Evolutionary conservation across 1,140 invertebrate genomes (phyloP).

Genomic region (Lasaia peninsularis): DNA sequence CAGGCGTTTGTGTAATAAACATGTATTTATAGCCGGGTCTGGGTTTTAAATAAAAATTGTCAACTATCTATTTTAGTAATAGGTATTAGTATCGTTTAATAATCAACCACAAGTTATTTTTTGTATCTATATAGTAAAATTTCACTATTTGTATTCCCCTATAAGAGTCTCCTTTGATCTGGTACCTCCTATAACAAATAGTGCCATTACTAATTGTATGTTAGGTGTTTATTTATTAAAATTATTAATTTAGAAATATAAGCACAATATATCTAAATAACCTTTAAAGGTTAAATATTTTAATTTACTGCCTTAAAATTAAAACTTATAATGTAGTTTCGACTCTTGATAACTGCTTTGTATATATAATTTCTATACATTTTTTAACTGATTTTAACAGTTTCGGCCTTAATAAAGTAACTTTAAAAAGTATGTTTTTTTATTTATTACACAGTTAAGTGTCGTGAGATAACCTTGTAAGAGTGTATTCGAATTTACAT

Average conservation of each 20-base stretch:
- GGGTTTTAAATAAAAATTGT: too few species aligned
- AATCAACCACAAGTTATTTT: too few species aligned
- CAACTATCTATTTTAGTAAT: too few species aligned
- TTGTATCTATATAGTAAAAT: too few species aligned
- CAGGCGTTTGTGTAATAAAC: too few species aligned
- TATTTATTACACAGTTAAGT: constrained; percentile 12
- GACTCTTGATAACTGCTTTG: constrained; percentile 19
- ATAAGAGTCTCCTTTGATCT: constrained; percentile 11
- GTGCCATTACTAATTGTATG: constrained; percentile 64
- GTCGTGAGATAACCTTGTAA: too few species aligned
- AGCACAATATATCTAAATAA: constrained; percentile 14
- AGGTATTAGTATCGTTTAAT: too few species aligned
- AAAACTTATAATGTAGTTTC: constrained; percentile 15
- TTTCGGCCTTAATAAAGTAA: constrained; percentile 41
- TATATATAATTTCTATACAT: constrained; percentile 40
- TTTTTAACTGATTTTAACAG: neutral
- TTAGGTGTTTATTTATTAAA: constrained; percentile 44
- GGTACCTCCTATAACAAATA: constrained; percentile 51
- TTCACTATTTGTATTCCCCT: too few species aligned
- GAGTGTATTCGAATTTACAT: too few species aligned
- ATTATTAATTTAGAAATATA: constrained; percentile 35
- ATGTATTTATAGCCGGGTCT: too few species aligned
- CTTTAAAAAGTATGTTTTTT: constrained; percentile 24
- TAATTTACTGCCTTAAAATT: constrained; percentile 25
- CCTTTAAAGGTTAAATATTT: constrained; percentile 14